phyloP scores from a whole-genome alignment of 2,797 vertebrate species.

The Spheniscus humboldti region DNA sequence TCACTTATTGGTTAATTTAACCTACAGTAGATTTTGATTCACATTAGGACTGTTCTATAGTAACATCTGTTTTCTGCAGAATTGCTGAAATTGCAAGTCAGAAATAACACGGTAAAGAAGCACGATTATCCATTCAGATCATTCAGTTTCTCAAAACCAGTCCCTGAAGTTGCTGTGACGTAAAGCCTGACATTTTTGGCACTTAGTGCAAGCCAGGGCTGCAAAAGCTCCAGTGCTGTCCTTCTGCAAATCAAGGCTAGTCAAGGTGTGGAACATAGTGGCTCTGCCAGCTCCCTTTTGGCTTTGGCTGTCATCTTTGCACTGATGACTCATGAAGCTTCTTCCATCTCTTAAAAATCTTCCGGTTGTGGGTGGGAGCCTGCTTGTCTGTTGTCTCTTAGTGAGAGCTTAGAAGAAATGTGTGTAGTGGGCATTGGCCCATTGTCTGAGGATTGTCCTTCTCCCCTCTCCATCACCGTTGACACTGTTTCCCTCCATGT shows the following conservation, averaged over 20 bases:
- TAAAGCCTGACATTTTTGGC: not conserved
- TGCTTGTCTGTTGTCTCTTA: not conserved
- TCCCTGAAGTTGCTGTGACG: not conserved
- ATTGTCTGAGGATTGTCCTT: not conserved
- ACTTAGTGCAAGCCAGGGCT: not conserved
- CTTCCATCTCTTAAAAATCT: not conserved
- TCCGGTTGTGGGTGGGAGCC: fast-evolving
- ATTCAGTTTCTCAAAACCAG: not conserved
- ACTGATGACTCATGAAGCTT: not conserved
- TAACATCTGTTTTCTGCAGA: not conserved
- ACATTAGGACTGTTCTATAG: not conserved
- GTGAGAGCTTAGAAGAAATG: not conserved
- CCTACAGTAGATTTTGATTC: not conserved
- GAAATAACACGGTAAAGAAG: not conserved
- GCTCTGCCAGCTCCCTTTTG: not conserved
- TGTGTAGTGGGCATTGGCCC: not conserved
- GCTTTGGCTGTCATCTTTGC: not conserved
- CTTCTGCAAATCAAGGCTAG: not conserved
- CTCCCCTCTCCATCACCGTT: not conserved
- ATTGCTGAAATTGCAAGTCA: not conserved
- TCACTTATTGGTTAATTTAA: not conserved
- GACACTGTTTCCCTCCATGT: not conserved
- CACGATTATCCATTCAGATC: not conserved
- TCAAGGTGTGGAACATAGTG: not conserved
- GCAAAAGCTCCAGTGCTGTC: not conserved